phyloP scores from a whole-genome alignment of 2,888 invertebrate species.

The Bombyx huttoni region DNA sequence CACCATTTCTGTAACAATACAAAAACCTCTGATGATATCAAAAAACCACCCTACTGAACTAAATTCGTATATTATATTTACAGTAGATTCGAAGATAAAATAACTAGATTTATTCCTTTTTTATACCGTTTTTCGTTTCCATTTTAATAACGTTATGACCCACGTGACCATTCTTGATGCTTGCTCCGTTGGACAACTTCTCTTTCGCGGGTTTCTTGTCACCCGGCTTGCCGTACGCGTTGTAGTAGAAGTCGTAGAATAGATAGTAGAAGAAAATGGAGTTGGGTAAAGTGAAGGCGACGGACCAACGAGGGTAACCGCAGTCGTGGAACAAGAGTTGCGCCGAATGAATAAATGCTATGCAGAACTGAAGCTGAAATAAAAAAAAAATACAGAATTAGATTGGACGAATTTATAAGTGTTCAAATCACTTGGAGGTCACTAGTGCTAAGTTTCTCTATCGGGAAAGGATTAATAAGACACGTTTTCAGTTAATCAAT shows the following conservation, averaged over 20 bases:
- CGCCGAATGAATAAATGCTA: constrained; percentile 88
- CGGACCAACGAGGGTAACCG: constrained; percentile 88
- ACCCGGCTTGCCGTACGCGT: constrained; percentile 73
- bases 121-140: not conserved
- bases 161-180: constrained; percentile 10
- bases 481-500: too few species aligned
- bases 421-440: too few species aligned
- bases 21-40: too few species aligned
- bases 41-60: too few species aligned
- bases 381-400: constrained; percentile 4
- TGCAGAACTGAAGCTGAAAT: constrained; percentile 90
- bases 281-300: constrained; percentile 89
- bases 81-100: too few species aligned
- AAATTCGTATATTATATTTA: too few species aligned
- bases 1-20: too few species aligned
- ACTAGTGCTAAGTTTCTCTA: too few species aligned
- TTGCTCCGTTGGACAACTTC: constrained; percentile 22
- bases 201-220: constrained; percentile 26
- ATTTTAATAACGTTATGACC: not conserved
- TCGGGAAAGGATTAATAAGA: too few species aligned
- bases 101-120: too few species aligned
- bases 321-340: constrained; percentile 90
- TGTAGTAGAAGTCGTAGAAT: constrained; percentile 92
- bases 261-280: constrained; percentile 94
- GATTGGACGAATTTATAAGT: not conserved